Percentiles rank a stretch among this genome's conserved stretches.
Conservation (phyloP, 2,888 invertebrate species). For the Synergus gifuensis region DNA sequence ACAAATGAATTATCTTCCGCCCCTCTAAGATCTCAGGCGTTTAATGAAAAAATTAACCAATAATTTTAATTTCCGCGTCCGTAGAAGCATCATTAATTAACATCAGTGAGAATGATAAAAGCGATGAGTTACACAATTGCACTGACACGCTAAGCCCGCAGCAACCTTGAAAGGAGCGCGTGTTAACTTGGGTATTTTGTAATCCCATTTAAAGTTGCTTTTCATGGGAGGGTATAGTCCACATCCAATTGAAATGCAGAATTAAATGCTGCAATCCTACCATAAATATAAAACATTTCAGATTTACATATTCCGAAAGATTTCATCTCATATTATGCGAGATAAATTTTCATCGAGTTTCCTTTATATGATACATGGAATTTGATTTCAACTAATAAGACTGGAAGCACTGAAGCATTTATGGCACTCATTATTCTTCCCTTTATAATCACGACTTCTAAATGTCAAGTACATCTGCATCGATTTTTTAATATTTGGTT, state of each 20-base stretch:
- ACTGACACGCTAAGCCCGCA: conserved; percentile 54
- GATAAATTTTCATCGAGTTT: neutral
- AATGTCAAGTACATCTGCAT: conserved; percentile 13
- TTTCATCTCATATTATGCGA: neutral
- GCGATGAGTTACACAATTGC: conserved; percentile 59
- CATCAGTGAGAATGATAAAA: conserved; percentile 59
- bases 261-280: conserved; percentile 2
- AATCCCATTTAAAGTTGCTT: conserved; percentile 33
- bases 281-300: neutral
- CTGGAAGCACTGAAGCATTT: neutral
- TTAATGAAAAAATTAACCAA: neutral
- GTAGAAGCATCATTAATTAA: conserved; percentile 55
- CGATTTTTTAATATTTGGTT: neutral
- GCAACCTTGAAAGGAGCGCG: conserved; percentile 55
- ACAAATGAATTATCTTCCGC: neutral
- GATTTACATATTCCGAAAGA: neutral
- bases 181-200: conserved; percentile 42
- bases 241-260: neutral
- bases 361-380: neutral
- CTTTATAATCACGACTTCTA: neutral
- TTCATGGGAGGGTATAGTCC: conserved; percentile 25
- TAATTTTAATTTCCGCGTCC: conserved; percentile 35
- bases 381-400: neutral
- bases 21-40: neutral
- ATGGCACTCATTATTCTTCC: neutral